Percentiles rank a stretch among this genome's conserved stretches.
Evolutionary conservation across 2,797 vertebrate species (phyloP).

Genomic region (Cynodonichthys magdalenae): DNA sequence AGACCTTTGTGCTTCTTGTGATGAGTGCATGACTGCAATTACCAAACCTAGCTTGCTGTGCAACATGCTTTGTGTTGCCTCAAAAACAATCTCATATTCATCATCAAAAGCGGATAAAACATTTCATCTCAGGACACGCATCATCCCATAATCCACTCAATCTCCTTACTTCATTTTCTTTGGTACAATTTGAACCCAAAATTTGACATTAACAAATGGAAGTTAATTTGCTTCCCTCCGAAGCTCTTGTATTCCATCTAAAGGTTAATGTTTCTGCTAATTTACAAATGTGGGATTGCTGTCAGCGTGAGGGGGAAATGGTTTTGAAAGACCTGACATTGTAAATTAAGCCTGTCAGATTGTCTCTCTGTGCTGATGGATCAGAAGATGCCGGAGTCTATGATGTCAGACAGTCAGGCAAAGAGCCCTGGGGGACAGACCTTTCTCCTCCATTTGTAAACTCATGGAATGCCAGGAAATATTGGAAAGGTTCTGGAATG

Average conservation of each 20-base stretch:
- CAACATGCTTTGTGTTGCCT: conserved; percentile 48
- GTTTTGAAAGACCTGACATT: conserved; percentile 84
- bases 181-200: conserved; percentile 69
- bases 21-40: conserved; percentile 75
- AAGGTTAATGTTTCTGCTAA: conserved; percentile 89
- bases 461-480: conserved; percentile 62
- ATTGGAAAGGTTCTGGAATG: conserved; percentile 57
- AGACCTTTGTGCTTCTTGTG: conserved; percentile 64
- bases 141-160: conserved; percentile 67
- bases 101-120: conserved; percentile 72
- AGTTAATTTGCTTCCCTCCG: conserved; percentile 82
- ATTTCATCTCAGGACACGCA: conserved; percentile 63
- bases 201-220: conserved; percentile 83
- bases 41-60: conserved; percentile 65
- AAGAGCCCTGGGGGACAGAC: conserved; percentile 79
- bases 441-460: conserved; percentile 62
- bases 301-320: conserved; percentile 82
- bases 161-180: conserved; percentile 67
- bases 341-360: conserved; percentile 88
- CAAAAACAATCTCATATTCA: conserved; percentile 70
- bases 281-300: conserved; percentile 86
- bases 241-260: conserved; percentile 82
- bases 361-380: conserved; percentile 75
- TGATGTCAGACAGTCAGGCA: conserved; percentile 82
- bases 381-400: conserved; percentile 81